Evolutionary conservation across 2,797 vertebrate species (phyloP).

Genomic region (Borostomias antarcticus): DNA sequence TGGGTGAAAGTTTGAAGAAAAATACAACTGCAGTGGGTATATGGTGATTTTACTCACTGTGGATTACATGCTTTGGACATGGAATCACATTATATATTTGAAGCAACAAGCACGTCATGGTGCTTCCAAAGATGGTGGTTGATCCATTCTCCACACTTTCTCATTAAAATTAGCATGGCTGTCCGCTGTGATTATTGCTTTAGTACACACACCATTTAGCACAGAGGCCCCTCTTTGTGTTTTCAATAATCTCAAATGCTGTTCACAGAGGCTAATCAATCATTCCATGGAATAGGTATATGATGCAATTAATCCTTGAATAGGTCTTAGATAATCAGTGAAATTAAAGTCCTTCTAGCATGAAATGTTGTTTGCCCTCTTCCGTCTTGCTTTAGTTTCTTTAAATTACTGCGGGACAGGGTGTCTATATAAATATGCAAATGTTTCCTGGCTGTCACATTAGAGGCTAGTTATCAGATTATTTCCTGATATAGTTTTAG

Average conservation of each 20-base stretch:
- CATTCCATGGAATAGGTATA: slow-evolving; percentile 30
- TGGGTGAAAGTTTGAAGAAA: slow-evolving; percentile 14
- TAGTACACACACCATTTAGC: slow-evolving; percentile 43
- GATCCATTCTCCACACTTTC: slow-evolving; percentile 46
- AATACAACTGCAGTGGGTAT: background rate
- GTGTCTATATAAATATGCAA: slow-evolving; percentile 8
- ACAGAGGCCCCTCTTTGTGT: slow-evolving; percentile 27
- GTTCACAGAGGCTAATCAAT: slow-evolving; percentile 25
- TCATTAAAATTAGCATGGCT: slow-evolving; percentile 40
- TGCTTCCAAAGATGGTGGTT: slow-evolving; percentile 25
- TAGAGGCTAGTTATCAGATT: slow-evolving; percentile 4
- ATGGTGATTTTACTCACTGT: background rate
- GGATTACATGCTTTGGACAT: slow-evolving; percentile 46
- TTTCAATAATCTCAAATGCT: slow-evolving; percentile 41
- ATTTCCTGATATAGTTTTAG: background rate
- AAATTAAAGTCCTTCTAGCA: slow-evolving; percentile 32
- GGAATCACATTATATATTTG: slow-evolving; percentile 50
- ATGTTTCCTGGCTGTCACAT: slow-evolving; percentile 12
- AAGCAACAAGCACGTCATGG: slow-evolving; percentile 38
- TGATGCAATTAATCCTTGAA: slow-evolving; percentile 41
- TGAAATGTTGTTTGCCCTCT: slow-evolving; percentile 29
- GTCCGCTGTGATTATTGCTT: slow-evolving; percentile 50
- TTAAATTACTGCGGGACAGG: slow-evolving; percentile 12
- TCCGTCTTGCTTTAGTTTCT: slow-evolving; percentile 8
- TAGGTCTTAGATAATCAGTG: slow-evolving; percentile 16